phyloP scores from a whole-genome alignment of 2,113 vertebrate species.

The Cacatua alba region DNA sequence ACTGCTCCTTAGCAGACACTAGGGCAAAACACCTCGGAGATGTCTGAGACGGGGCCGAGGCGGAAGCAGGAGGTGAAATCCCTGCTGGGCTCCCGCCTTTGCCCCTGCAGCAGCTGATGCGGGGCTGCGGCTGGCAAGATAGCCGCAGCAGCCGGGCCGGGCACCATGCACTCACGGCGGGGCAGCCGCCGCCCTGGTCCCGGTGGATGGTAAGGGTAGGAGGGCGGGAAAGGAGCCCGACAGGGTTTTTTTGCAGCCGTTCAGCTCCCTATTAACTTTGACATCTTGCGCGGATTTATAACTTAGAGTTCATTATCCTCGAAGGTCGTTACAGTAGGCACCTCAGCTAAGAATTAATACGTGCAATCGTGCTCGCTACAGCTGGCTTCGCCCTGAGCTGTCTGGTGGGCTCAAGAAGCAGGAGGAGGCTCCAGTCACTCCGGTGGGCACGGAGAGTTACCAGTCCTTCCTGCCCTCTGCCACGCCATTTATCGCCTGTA shows the following conservation, averaged over 20 bases:
- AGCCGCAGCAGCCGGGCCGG: not conserved
- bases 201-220: not conserved
- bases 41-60: not conserved
- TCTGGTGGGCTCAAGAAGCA: not conserved
- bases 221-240: not conserved
- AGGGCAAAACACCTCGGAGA: not conserved
- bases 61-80: not conserved
- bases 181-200: not conserved
- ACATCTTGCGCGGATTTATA: conserved; percentile 7
- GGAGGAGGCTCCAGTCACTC: not conserved
- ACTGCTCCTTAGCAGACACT: not conserved
- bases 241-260: rapidly evolving
- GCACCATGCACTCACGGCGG: not conserved
- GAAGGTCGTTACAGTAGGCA: conserved; percentile 3
- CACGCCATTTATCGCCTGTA: not conserved
- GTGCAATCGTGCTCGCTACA: not conserved
- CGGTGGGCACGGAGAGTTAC: not conserved
- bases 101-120: not conserved
- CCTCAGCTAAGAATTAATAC: conserved; percentile 8
- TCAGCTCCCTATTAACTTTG: not conserved
- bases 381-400: not conserved
- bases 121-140: not conserved
- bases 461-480: not conserved
- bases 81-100: not conserved
- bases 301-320: conserved; percentile 20